These are phyloP conservation scores for Tretioscincus oriximinensis DNA, from an alignment of 2,113 vertebrate species.

Conservation along the genomic window DNA sequence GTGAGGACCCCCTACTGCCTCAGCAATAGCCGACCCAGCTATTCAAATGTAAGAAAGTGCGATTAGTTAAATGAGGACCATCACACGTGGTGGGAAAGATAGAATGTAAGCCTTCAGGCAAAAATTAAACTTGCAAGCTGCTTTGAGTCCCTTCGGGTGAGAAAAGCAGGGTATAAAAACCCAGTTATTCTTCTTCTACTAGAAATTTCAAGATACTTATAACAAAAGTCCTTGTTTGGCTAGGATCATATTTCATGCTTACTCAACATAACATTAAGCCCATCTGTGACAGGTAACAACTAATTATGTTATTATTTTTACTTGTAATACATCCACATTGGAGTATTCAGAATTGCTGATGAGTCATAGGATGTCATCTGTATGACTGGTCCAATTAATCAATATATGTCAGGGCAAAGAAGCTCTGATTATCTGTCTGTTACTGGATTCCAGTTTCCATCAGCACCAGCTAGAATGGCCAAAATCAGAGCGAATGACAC, in stretches of 20 bases:
- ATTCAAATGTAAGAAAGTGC: too few relatives aligned
- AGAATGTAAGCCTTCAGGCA: too few relatives aligned
- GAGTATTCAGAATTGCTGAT: not conserved
- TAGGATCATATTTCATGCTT: not conserved
- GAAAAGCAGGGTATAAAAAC: not conserved
- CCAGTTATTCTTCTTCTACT: not conserved
- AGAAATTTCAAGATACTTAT: not conserved
- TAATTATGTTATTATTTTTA: not conserved
- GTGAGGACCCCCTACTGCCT: too few relatives aligned
- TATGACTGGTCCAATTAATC: not conserved
- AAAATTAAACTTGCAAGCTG: too few relatives aligned
- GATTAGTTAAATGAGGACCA: too few relatives aligned
- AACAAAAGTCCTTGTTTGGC: not conserved
- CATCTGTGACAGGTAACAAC: not conserved
- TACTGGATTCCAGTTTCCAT: not conserved
- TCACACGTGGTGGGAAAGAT: too few relatives aligned
- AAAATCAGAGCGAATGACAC: not conserved
- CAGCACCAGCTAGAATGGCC: not conserved
- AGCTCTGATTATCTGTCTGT: not conserved
- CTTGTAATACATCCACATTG: not conserved
- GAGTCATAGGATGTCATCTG: rapidly evolving
- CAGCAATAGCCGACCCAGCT: too few relatives aligned
- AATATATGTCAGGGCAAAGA: not conserved
- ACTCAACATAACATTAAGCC: not conserved
- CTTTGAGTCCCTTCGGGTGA: too few relatives aligned